Evolutionary conservation across 92 coral and sea anemone species (phyloP).

Genomic region (Diadumene lineata): DNA sequence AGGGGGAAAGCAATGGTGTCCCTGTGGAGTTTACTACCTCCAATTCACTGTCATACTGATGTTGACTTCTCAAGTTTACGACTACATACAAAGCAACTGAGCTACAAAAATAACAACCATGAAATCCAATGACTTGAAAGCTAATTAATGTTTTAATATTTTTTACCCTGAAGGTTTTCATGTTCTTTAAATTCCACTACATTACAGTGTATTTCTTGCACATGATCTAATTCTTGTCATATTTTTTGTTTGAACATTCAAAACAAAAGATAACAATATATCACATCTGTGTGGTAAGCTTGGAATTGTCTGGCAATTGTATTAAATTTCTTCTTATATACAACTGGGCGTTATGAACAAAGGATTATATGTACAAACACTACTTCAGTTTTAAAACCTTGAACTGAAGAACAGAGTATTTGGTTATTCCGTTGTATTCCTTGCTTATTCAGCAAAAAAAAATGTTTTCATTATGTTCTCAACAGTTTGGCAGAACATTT

Average conservation of each 20-base stretch:
- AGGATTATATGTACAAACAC: background rate
- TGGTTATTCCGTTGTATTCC: background rate
- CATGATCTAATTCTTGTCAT: no score
- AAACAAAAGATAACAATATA: background rate
- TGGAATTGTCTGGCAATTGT: background rate
- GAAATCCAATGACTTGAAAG: no score
- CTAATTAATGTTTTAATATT: no score
- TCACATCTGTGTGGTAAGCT: background rate
- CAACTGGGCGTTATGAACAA: background rate
- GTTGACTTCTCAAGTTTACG: background rate
- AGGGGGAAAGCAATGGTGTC: slow-evolving; percentile 11
- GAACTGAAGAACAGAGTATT: no score
- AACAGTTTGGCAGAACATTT: background rate
- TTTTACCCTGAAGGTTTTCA: no score
- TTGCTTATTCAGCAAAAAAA: background rate
- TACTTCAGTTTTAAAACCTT: slow-evolving; percentile 8
- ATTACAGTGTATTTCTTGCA: no score
- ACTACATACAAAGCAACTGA: background rate
- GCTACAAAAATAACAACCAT: background rate
- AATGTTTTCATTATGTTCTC: background rate
- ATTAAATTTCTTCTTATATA: background rate
- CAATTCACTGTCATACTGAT: background rate
- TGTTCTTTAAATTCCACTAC: no score
- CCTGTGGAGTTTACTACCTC: background rate
- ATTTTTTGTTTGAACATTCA: no score